Evolutionary conservation across 2,888 invertebrate genomes (phyloP).

Genomic region (Julus scandinavius): DNA sequence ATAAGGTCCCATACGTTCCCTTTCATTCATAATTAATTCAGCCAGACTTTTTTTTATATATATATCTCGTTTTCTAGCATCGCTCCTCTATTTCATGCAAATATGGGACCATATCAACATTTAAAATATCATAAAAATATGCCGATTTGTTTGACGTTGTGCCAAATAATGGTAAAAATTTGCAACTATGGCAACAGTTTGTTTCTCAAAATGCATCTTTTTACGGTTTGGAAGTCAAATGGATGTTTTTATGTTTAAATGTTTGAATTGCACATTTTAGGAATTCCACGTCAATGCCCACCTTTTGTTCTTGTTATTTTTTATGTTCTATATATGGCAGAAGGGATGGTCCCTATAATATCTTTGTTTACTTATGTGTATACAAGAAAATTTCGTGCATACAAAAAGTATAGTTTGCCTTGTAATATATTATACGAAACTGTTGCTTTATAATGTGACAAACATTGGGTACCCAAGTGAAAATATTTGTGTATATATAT

Average conservation of each 20-base stretch:
- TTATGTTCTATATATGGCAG: background rate
- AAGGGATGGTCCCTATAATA: background rate
- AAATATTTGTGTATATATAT: no score
- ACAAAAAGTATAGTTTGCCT: no score
- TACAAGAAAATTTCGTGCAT: background rate
- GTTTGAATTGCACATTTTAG: background rate
- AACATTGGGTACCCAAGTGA: no score
- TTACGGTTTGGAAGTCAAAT: background rate
- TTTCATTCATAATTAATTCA: constrained; percentile 29
- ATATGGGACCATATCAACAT: background rate
- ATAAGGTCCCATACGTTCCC: background rate
- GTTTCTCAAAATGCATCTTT: background rate
- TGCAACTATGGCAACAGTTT: background rate
- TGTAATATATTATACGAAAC: no score
- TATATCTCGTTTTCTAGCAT: background rate
- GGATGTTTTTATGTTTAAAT: background rate
- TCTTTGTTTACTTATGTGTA: background rate
- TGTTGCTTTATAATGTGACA: no score
- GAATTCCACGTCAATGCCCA: background rate
- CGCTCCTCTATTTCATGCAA: background rate
- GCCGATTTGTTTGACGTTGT: background rate
- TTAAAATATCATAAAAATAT: background rate
- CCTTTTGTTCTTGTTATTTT: background rate
- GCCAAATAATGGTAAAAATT: background rate
- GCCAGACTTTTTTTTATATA: background rate